phyloP scores from a whole-genome alignment of 2,797 vertebrate genomes.

The Acanthiza pusilla region DNA sequence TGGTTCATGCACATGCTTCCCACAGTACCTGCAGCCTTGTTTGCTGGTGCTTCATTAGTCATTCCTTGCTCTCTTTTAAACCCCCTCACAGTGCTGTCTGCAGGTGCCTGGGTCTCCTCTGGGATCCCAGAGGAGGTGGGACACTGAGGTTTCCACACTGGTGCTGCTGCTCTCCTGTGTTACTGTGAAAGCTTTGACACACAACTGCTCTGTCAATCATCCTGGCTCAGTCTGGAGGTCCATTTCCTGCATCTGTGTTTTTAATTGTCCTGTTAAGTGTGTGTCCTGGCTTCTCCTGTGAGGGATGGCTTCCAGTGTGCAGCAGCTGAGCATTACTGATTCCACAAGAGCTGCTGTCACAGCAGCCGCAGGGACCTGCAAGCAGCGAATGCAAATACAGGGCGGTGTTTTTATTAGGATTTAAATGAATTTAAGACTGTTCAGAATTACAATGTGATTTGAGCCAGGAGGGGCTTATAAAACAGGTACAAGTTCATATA shows the following conservation, averaged over 20 bases:
- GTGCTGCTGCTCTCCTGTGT: not conserved
- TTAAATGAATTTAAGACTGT: slow-evolving; percentile 65
- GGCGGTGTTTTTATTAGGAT: slow-evolving; percentile 61
- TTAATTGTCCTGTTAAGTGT: not conserved
- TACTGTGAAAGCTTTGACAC: not conserved
- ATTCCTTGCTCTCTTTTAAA: not conserved
- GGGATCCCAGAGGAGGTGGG: not conserved
- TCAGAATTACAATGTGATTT: slow-evolving; percentile 61
- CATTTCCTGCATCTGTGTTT: not conserved
- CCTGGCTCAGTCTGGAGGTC: not conserved
- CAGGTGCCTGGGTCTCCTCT: not conserved
- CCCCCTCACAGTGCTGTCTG: not conserved
- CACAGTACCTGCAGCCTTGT: not conserved
- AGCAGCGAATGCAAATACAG: slow-evolving; percentile 47
- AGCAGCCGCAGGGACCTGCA: not conserved
- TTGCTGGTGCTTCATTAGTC: not conserved
- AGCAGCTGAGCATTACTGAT: not conserved
- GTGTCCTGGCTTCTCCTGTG: not conserved
- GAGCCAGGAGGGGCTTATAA: slow-evolving; percentile 49
- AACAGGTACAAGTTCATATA: slow-evolving; percentile 18
- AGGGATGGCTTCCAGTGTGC: not conserved
- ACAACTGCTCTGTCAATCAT: not conserved
- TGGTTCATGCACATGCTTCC: not conserved
- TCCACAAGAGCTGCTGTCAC: not conserved
- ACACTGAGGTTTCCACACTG: not conserved